phyloP scores from a whole-genome alignment of 1,140 invertebrate genomes.

The Leptinotarsa undecemlineata region DNA sequence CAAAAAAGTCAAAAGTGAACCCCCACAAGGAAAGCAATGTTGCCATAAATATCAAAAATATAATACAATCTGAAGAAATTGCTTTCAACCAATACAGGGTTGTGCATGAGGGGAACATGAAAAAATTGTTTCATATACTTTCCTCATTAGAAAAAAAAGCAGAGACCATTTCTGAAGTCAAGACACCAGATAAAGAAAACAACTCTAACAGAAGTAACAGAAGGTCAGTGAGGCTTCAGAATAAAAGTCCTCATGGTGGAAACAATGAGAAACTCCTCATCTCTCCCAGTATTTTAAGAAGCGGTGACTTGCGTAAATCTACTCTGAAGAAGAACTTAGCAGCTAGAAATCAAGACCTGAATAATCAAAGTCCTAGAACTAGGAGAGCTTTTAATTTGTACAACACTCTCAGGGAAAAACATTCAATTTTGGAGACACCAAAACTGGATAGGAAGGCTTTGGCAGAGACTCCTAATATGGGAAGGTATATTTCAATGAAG shows the following conservation, averaged over 20 bases:
- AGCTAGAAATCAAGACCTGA: slow-evolving; percentile 4
- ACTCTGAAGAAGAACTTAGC: slow-evolving; percentile 18
- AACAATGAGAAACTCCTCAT: neutral
- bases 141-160: neutral
- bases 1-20: slow-evolving; percentile 13
- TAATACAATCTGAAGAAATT: slow-evolving; percentile 11
- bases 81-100: neutral
- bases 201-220: neutral
- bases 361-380: neutral
- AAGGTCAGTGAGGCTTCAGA: slow-evolving; percentile 11
- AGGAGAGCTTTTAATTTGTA: neutral
- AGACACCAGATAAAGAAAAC: neutral
- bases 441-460: slow-evolving; percentile 14
- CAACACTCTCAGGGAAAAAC: neutral
- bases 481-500: slow-evolving; percentile 9
- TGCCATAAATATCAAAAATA: neutral
- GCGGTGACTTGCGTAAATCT: slow-evolving; percentile 8
- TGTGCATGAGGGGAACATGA: neutral
- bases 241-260: slow-evolving; percentile 4
- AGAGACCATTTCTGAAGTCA: neutral
- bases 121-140: neutral
- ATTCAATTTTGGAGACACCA: slow-evolving; percentile 14
- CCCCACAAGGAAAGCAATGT: neutral
- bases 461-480: neutral
- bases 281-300: slow-evolving; percentile 12